These are phyloP conservation scores for Eumeta japonica DNA, from an alignment of 1,140 invertebrate genomes.

Conservation along the genomic window DNA sequence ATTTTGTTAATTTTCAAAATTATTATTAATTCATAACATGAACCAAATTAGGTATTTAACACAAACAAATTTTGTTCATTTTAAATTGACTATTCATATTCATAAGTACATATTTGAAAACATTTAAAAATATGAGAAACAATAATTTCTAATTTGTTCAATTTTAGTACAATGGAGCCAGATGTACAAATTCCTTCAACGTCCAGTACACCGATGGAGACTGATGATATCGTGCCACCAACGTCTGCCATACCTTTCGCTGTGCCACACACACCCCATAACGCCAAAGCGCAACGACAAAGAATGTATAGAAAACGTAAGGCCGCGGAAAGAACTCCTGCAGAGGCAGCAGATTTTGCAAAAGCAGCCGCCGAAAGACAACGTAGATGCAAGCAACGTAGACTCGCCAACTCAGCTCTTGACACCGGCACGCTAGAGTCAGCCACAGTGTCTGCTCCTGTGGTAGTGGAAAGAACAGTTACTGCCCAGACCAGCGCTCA, in stretches of 20 bases:
- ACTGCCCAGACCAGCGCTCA: constrained; percentile 12
- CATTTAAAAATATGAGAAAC: neutral
- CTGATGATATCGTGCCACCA: constrained; percentile 13
- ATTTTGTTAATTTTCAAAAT: too few relatives aligned
- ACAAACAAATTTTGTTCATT: too few relatives aligned
- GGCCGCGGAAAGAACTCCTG: constrained; percentile 4
- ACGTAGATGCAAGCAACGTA: constrained; percentile 8
- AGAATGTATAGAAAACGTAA: constrained; percentile 4
- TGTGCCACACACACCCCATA: constrained; percentile 4
- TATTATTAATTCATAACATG: too few relatives aligned
- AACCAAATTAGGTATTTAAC: too few relatives aligned
- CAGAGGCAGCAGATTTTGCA: constrained; percentile 4
- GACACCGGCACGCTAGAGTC: constrained; percentile 11
- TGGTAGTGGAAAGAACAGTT: constrained; percentile 9
- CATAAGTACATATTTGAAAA: neutral
- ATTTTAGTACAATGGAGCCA: constrained; percentile 13
- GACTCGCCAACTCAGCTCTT: constrained; percentile 11
- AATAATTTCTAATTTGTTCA: too few relatives aligned
- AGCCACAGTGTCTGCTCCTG: constrained; percentile 11
- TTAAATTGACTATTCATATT: neutral
- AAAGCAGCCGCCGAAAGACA: constrained; percentile 4
- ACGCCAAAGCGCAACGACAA: constrained; percentile 3
- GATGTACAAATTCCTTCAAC: constrained; percentile 15
- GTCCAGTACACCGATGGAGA: constrained; percentile 18
- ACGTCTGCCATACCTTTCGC: constrained; percentile 13